These are phyloP conservation scores for Moxostoma hubbsi DNA, from an alignment of 2,797 vertebrate species.

Conservation along the genomic window DNA sequence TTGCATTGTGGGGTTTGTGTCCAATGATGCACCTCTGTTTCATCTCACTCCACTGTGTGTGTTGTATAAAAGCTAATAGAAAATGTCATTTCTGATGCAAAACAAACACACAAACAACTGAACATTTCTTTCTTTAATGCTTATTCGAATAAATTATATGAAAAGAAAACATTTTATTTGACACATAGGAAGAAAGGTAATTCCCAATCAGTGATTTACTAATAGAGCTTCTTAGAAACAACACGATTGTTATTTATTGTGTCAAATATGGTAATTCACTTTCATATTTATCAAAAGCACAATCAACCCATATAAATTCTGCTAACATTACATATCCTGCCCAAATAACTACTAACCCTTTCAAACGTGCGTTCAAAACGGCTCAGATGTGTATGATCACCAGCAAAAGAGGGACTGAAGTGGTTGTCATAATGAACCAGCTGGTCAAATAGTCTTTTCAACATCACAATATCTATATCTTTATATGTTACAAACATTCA, in stretches of 20 bases:
- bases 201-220: background rate
- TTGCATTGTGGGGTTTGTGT: slow-evolving; percentile 17
- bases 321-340: background rate
- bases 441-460: no score
- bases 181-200: background rate
- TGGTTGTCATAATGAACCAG: no score
- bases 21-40: slow-evolving; percentile 20
- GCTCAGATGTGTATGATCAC: no score
- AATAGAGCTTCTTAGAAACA: background rate
- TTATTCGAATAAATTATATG: background rate
- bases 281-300: background rate
- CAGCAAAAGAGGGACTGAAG: no score
- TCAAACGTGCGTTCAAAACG: no score
- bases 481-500: no score
- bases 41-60: background rate
- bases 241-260: background rate
- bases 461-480: no score
- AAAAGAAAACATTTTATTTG: background rate
- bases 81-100: slow-evolving; percentile 6
- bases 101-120: background rate
- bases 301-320: background rate
- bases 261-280: background rate
- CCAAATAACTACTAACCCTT: background rate
- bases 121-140: background rate
- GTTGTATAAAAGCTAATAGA: background rate